Conservation (phyloP, 1,140 invertebrate genomes). For the Bactericera cockerelli region DNA sequence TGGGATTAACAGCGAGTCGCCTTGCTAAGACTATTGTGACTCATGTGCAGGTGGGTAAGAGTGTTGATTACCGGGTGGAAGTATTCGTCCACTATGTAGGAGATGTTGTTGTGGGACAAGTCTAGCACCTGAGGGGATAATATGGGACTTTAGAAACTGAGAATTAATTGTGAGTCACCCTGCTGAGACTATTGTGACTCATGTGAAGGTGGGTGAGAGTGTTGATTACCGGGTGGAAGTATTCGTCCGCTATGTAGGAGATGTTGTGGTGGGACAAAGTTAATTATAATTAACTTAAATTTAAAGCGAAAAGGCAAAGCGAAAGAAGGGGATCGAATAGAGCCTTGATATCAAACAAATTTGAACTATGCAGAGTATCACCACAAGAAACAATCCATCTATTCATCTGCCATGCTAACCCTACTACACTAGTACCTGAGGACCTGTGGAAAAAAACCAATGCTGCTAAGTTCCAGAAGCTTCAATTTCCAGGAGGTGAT, state of each 20-base stretch:
- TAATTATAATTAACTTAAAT: too few species aligned
- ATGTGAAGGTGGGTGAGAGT: slow-evolving; percentile 63
- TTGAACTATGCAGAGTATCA: too few species aligned
- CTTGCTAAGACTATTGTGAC: slow-evolving; percentile 56
- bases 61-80: slow-evolving; percentile 66
- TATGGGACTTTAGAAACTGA: slow-evolving; percentile 58
- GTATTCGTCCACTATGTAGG: slow-evolving; percentile 58
- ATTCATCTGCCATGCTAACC: too few species aligned
- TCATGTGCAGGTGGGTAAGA: slow-evolving; percentile 57
- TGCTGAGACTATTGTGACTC: slow-evolving; percentile 53
- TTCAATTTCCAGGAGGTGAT: background rate
- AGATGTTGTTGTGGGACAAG: slow-evolving; percentile 57
- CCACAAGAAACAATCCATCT: too few species aligned
- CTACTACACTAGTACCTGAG: too few species aligned
- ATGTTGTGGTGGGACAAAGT: slow-evolving; percentile 77
- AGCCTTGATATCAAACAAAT: background rate
- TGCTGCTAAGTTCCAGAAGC: too few species aligned
- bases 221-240: slow-evolving; percentile 62
- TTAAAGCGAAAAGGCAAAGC: background rate
- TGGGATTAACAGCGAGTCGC: slow-evolving; percentile 59
- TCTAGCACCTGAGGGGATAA: slow-evolving; percentile 63
- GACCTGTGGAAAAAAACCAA: too few species aligned
- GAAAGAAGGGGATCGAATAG: background rate
- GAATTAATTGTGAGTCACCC: slow-evolving; percentile 66
- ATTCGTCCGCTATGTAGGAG: slow-evolving; percentile 55